Conservation (phyloP, 2,113 vertebrate genomes). For the Coptodon bakossiorum region DNA sequence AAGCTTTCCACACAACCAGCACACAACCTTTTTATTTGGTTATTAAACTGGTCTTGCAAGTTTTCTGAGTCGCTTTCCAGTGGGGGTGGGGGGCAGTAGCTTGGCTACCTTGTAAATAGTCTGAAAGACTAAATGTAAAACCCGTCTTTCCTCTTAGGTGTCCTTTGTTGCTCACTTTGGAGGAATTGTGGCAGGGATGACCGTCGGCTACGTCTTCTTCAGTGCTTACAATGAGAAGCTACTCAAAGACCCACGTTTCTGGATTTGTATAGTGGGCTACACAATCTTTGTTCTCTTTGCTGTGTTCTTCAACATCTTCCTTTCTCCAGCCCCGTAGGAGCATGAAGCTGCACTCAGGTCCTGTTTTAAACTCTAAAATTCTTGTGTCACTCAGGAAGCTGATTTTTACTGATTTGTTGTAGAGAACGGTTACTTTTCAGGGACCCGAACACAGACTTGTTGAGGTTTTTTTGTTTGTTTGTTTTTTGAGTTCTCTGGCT, state of each 20-base stretch:
- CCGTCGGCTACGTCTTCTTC: conserved; percentile 87
- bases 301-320: conserved; percentile 83
- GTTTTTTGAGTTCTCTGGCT: not conserved
- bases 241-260: conserved; percentile 83
- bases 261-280: conserved; percentile 80
- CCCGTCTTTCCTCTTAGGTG: conserved; percentile 65
- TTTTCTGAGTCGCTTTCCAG: not conserved
- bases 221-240: conserved; percentile 80
- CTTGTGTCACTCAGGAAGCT: not conserved
- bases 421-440: not conserved
- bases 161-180: conserved; percentile 89
- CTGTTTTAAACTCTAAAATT: not conserved
- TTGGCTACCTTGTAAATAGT: not conserved
- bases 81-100: not conserved
- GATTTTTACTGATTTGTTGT: not conserved
- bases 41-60: conserved; percentile 3
- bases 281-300: conserved; percentile 75
- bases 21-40: not conserved
- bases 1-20: not conserved
- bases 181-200: conserved; percentile 86
- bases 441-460: not conserved
- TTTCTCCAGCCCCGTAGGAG: conserved; percentile 69
- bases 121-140: not conserved
- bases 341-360: not conserved
- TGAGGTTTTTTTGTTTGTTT: not conserved